A percentile compares a stretch with the other conserved stretches of the same genome.
Conservation (phyloP, 2,888 invertebrate species). For the Alloplasta piceator region DNA sequence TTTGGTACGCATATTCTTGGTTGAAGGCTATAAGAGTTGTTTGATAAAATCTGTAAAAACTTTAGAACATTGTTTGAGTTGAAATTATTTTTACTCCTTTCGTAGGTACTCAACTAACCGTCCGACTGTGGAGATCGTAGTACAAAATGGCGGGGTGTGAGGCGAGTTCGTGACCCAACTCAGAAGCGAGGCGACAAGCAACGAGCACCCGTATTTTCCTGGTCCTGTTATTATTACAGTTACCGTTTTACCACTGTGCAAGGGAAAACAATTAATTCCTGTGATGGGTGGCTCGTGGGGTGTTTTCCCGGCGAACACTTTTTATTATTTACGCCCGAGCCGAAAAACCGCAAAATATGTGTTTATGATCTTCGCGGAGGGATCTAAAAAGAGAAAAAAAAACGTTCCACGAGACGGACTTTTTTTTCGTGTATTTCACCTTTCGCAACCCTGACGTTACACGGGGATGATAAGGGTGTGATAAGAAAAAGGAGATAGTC, state of each 20-base stretch:
- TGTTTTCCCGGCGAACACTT: slow-evolving; percentile 55
- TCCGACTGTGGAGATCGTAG: slow-evolving; percentile 1
- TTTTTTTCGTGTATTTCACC: slow-evolving; percentile 11
- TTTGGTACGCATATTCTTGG: too few relatives aligned
- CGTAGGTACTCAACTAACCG: neutral
- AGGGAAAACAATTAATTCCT: slow-evolving; percentile 63
- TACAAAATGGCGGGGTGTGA: slow-evolving; percentile 7
- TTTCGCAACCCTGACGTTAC: slow-evolving; percentile 2
- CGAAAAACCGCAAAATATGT: slow-evolving; percentile 58
- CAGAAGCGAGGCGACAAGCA: slow-evolving; percentile 63
- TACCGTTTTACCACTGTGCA: slow-evolving; percentile 44
- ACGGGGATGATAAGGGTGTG: slow-evolving; percentile 25
- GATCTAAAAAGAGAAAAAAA: slow-evolving; percentile 31
- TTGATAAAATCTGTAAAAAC: too few relatives aligned
- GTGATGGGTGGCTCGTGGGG: slow-evolving; percentile 37
- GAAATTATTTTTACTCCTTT: slow-evolving; percentile 40
- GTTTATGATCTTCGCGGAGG: slow-evolving; percentile 58
- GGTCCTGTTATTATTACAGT: slow-evolving; percentile 57
- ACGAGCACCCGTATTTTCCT: slow-evolving; percentile 25
- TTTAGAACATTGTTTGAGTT: neutral
- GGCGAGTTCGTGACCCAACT: slow-evolving; percentile 53
- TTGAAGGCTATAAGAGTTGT: too few relatives aligned
- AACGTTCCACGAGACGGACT: neutral
- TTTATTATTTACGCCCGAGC: slow-evolving; percentile 61
- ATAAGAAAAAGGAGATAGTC: slow-evolving; percentile 20